These are phyloP conservation scores for Corydoras maculifer DNA, from an alignment of 2,113 vertebrate genomes.

Conservation along the genomic window DNA sequence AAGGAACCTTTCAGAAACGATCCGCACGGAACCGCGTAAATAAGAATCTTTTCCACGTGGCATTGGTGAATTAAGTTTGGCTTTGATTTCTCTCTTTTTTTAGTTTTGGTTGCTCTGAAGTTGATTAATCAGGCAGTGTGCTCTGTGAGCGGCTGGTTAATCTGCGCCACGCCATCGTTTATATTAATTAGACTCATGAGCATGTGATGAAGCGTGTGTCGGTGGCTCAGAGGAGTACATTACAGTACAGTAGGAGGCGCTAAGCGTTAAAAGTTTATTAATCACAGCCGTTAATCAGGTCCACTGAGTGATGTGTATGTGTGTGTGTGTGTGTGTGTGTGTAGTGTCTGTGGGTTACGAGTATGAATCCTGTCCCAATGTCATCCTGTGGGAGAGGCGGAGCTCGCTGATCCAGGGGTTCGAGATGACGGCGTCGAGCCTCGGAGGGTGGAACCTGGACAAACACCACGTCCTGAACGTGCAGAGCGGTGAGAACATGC, in stretches of 20 bases:
- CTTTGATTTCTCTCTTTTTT: no score
- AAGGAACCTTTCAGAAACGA: no score
- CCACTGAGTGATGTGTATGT: not conserved
- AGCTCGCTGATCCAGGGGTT: slow-evolving; percentile 77
- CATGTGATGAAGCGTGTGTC: not conserved
- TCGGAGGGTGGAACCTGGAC: slow-evolving; percentile 81
- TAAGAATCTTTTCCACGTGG: no score
- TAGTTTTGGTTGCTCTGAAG: not conserved
- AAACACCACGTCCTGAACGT: slow-evolving; percentile 81
- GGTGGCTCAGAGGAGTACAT: not conserved
- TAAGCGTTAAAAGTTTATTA: not conserved
- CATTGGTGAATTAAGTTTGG: no score
- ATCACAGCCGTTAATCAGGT: not conserved
- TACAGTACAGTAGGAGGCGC: not conserved
- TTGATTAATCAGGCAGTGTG: not conserved
- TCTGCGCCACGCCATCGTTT: not conserved
- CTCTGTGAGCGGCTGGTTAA: not conserved
- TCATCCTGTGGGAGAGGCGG: slow-evolving; percentile 80
- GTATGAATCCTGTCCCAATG: slow-evolving; percentile 76
- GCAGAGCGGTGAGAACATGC: slow-evolving; percentile 72
- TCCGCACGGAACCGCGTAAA: no score
- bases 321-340: slow-evolving; percentile 29
- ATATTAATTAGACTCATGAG: not conserved
- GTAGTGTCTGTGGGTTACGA: slow-evolving; percentile 82
- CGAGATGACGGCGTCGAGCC: slow-evolving; percentile 79